phyloP scores from a whole-genome alignment of 2,888 invertebrate species.

The Xanthorhoe designata region DNA sequence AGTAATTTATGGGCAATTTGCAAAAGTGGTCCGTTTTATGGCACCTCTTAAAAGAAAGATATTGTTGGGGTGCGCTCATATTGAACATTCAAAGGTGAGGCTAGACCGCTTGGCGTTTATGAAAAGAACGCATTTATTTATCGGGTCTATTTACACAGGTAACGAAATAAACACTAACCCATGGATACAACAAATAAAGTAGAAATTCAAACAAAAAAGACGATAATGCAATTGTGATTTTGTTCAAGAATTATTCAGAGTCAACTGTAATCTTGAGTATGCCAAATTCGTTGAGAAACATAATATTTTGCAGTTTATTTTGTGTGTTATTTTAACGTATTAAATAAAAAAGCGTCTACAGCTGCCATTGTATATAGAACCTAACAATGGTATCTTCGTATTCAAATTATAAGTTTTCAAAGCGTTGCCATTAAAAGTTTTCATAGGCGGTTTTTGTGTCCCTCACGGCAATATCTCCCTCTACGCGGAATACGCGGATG shows the following conservation, averaged over 20 bases:
- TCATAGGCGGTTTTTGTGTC: slow-evolving; percentile 39
- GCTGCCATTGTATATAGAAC: slow-evolving; percentile 30
- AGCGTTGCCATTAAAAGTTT: slow-evolving; percentile 47
- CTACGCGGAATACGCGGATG: slow-evolving; percentile 3
- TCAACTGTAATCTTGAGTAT: not conserved
- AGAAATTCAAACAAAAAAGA: not conserved
- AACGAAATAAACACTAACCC: slow-evolving; percentile 6
- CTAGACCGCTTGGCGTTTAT: slow-evolving; percentile 10
- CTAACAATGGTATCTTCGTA: slow-evolving; percentile 40
- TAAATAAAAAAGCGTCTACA: not conserved
- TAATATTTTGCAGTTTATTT: not conserved
- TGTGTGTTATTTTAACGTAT: not conserved
- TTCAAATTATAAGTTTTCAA: slow-evolving; percentile 43
- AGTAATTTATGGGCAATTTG: slow-evolving; percentile 79
- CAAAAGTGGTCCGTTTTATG: slow-evolving; percentile 70
- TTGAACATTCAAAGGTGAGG: slow-evolving; percentile 33
- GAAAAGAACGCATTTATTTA: slow-evolving; percentile 4
- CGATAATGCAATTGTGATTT: not conserved
- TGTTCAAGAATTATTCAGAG: not conserved
- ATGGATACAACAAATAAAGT: slow-evolving; percentile 1
- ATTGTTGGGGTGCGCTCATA: slow-evolving; percentile 45
- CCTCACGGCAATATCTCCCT: slow-evolving; percentile 29
- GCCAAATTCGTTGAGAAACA: not conserved
- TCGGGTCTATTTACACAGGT: slow-evolving; percentile 15
- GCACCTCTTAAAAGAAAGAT: slow-evolving; percentile 50